phyloP scores from a whole-genome alignment of 2,113 vertebrate species.

The Nanorana parkeri region DNA sequence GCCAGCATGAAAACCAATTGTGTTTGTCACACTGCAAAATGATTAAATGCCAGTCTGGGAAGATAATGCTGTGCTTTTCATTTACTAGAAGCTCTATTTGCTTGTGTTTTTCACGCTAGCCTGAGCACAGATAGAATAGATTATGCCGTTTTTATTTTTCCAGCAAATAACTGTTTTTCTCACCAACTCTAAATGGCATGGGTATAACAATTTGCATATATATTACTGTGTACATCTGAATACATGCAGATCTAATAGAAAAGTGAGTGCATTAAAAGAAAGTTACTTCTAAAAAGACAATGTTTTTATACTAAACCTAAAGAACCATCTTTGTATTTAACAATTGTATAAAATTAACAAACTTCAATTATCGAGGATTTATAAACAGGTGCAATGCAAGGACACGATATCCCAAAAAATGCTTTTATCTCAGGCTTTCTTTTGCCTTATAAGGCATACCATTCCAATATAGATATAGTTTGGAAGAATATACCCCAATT shows the following conservation, averaged over 20 bases:
- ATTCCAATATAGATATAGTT: too few species aligned
- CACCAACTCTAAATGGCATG: constrained; percentile 31
- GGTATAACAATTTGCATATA: not conserved
- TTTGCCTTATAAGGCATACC: too few species aligned
- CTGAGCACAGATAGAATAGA: constrained; percentile 45
- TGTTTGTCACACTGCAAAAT: constrained; percentile 54
- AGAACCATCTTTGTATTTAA: not conserved
- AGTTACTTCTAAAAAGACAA: constrained; percentile 40
- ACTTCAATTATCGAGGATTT: too few species aligned
- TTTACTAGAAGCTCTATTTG: constrained; percentile 56
- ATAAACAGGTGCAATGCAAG: too few species aligned
- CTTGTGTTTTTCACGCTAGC: constrained; percentile 45
- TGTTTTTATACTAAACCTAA: not conserved
- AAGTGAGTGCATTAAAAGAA: constrained; percentile 26
- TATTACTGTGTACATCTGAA: not conserved
- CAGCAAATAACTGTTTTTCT: constrained; percentile 45
- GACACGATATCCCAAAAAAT: too few species aligned
- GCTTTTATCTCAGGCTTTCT: too few species aligned
- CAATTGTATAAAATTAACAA: too few species aligned
- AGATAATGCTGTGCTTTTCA: constrained; percentile 47
- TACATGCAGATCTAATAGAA: constrained; percentile 37
- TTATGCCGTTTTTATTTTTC: constrained; percentile 39
- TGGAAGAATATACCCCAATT: too few species aligned
- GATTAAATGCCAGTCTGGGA: constrained; percentile 48
- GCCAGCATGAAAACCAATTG: constrained; percentile 58